Percentiles rank a stretch among this genome's conserved stretches.
Conservation (phyloP, 2,888 invertebrate species). For the Piscicola geometra region DNA sequence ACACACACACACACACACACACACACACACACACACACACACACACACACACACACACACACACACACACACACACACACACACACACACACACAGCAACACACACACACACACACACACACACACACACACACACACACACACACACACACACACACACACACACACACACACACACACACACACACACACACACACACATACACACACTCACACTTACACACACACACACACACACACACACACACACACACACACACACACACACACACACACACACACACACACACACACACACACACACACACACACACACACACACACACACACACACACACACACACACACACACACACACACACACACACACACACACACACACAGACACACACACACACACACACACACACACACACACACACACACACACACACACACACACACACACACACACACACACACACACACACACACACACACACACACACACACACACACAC, state of each 20-base stretch:
- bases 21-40: slow-evolving; percentile 19
- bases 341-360: slow-evolving; percentile 13
- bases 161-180: neutral
- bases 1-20: slow-evolving; percentile 19
- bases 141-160: slow-evolving; percentile 10
- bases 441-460: slow-evolving; percentile 15
- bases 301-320: slow-evolving; percentile 2
- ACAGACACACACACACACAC: slow-evolving; percentile 15
- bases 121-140: slow-evolving; percentile 10
- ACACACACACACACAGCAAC: slow-evolving; percentile 1
- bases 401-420: slow-evolving; percentile 3
- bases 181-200: neutral
- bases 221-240: slow-evolving; percentile 3
- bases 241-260: slow-evolving; percentile 8
- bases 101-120: slow-evolving; percentile 13
- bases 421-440: slow-evolving; percentile 22
- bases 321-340: slow-evolving; percentile 1
- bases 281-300: slow-evolving; percentile 28
- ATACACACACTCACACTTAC: neutral
- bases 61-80: slow-evolving; percentile 16
- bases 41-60: slow-evolving; percentile 12
- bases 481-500: slow-evolving; percentile 12
- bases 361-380: neutral
- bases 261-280: slow-evolving; percentile 21
- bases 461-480: slow-evolving; percentile 21